phyloP scores from a whole-genome alignment of 92 coral and sea anemone genomes.

The Epizoanthus scotinus region DNA sequence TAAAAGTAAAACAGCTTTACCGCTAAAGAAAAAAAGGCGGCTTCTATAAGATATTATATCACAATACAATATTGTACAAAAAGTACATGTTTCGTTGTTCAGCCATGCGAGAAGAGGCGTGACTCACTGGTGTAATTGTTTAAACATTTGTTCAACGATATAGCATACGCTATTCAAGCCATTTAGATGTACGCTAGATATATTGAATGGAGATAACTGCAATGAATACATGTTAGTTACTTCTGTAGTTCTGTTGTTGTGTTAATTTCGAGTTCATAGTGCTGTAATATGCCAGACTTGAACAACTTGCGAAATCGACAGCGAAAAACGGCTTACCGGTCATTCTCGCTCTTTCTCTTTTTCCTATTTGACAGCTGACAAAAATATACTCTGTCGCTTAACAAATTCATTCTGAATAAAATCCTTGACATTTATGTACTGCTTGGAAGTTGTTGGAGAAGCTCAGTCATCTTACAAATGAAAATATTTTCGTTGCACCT shows the following conservation, averaged over 20 bases:
- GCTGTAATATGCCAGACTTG: not conserved
- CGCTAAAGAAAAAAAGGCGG: slow-evolving; percentile 19
- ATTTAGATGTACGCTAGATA: not conserved
- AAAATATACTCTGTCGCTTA: not conserved
- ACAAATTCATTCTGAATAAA: not conserved
- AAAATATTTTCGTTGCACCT: not conserved
- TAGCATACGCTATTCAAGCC: not conserved
- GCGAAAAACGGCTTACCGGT: not conserved
- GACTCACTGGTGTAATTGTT: not conserved
- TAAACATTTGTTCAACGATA: slow-evolving; percentile 13
- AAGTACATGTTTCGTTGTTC: not conserved
- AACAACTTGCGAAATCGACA: not conserved
- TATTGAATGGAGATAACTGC: not conserved
- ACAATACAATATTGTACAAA: not conserved
- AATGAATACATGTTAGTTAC: not conserved
- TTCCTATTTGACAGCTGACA: slow-evolving; percentile 2
- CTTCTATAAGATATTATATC: slow-evolving; percentile 1
- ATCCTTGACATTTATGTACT: not conserved
- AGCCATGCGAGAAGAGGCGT: slow-evolving; percentile 9
- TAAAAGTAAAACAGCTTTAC: slow-evolving; percentile 19
- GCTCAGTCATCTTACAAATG: not conserved
- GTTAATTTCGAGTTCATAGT: not conserved
- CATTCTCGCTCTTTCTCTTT: not conserved
- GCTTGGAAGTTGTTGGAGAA: not conserved
- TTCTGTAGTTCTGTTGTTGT: not conserved